These are phyloP conservation scores for Atherinomorus stipes DNA, from an alignment of 2,113 vertebrate species.

Conservation along the genomic window DNA sequence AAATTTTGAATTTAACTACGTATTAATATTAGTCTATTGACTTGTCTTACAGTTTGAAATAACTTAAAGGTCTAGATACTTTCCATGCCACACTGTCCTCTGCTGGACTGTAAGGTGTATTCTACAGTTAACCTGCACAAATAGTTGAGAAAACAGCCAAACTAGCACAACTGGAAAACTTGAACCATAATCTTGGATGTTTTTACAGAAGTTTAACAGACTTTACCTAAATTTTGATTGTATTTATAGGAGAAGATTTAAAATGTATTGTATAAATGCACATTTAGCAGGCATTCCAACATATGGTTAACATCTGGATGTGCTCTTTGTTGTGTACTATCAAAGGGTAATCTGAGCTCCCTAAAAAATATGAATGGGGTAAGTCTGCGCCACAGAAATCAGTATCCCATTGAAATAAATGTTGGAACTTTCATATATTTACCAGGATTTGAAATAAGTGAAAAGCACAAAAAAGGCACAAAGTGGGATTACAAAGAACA, in stretches of 20 bases:
- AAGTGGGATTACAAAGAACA: slow-evolving; percentile 42
- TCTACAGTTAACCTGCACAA: neutral
- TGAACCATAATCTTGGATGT: neutral
- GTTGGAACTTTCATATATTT: neutral
- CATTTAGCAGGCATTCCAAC: neutral
- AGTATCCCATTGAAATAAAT: neutral
- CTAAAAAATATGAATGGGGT: slow-evolving; percentile 6
- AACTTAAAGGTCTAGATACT: neutral
- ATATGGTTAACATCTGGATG: too few relatives aligned
- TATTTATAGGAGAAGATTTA: too few relatives aligned
- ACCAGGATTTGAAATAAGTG: slow-evolving; percentile 29
- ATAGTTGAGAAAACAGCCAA: neutral
- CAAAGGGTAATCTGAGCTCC: slow-evolving; percentile 3
- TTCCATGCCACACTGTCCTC: slow-evolving; percentile 1
- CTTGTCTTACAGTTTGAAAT: neutral
- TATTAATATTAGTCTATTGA: neutral
- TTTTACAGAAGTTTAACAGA: neutral
- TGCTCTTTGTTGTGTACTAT: slow-evolving; percentile 18
- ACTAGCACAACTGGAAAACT: neutral
- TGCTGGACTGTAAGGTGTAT: slow-evolving; percentile 3
- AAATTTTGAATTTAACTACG: neutral
- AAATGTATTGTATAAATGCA: too few relatives aligned
- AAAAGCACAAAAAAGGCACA: slow-evolving; percentile 22
- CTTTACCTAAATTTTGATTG: neutral
- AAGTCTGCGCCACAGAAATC: neutral